Evolutionary conservation across 2,113 vertebrate species (phyloP).

Genomic region (Talpa occidentalis): DNA sequence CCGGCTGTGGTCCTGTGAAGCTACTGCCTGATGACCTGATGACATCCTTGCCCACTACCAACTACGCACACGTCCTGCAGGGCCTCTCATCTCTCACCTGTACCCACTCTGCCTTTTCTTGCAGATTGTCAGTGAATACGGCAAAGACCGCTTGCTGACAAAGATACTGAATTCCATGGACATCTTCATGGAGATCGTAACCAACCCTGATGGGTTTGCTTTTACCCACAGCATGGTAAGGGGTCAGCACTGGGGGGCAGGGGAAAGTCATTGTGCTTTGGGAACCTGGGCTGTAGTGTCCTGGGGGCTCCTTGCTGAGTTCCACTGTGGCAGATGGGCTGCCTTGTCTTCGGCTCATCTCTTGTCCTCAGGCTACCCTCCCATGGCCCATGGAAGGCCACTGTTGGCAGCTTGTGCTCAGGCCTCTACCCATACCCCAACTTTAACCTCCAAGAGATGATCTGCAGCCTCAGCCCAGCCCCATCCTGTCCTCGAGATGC

Average conservation of each 20-base stretch:
- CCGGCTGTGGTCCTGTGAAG: background rate
- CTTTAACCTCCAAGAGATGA: background rate
- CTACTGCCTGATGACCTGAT: background rate
- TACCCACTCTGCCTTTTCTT: background rate
- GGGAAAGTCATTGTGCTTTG: background rate
- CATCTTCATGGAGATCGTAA: slow-evolving; percentile 92
- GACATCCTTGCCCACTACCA: background rate
- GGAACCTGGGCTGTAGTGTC: background rate
- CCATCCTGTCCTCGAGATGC: background rate
- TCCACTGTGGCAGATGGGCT: background rate
- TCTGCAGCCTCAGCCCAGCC: background rate
- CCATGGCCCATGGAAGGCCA: background rate
- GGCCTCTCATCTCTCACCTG: background rate
- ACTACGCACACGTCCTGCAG: background rate
- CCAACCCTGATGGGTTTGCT: slow-evolving; percentile 93
- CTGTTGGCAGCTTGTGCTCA: background rate
- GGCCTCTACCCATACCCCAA: background rate
- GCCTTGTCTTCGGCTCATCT: background rate
- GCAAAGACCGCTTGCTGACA: slow-evolving; percentile 85
- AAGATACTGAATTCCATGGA: slow-evolving; percentile 90
- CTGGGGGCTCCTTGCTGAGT: background rate
- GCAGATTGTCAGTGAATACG: slow-evolving; percentile 88
- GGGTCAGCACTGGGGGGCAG: accelerated
- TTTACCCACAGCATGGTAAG: slow-evolving; percentile 90
- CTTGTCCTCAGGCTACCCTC: background rate